Percentiles rank a stretch among this genome's conserved stretches.
phyloP scores from a whole-genome alignment of 2,888 invertebrate species.

The Antheraea assamensis region DNA sequence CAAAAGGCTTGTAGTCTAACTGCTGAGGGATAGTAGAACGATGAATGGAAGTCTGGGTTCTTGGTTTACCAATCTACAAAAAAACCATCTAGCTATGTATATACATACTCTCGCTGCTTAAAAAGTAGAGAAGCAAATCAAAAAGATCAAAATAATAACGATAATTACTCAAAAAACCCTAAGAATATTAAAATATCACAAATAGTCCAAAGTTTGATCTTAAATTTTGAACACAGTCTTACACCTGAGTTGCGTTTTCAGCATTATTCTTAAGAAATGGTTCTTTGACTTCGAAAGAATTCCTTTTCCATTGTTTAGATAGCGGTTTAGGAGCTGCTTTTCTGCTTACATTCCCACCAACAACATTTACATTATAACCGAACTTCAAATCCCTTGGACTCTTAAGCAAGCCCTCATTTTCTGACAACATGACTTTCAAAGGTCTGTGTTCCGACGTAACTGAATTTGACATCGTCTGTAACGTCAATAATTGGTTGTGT shows the following conservation, averaged over 20 bases:
- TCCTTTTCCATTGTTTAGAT: constrained; percentile 89
- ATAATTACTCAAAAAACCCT: neutral
- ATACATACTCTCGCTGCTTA: neutral
- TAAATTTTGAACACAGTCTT: constrained; percentile 42
- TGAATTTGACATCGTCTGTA: constrained; percentile 66
- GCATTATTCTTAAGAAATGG: constrained; percentile 91
- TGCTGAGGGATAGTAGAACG: no score
- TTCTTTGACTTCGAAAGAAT: constrained; percentile 84
- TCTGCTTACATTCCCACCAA: constrained; percentile 62
- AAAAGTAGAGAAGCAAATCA: neutral
- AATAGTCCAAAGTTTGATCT: neutral
- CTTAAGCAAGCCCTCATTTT: constrained; percentile 60
- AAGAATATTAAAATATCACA: neutral
- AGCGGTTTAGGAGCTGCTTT: constrained; percentile 89
- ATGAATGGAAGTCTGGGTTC: no score
- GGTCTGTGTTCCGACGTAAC: constrained; percentile 64
- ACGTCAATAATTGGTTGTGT: constrained; percentile 72
- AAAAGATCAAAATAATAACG: neutral
- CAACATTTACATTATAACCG: constrained; percentile 63
- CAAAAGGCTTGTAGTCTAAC: no score
- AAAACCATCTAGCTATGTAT: neutral
- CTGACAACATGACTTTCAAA: constrained; percentile 63
- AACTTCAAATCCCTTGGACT: constrained; percentile 56
- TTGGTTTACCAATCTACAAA: no score
- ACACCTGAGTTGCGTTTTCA: constrained; percentile 94